Evolutionary conservation across 2,888 invertebrate species (phyloP), one percentile per base, ranked within the genome.

Genomic region (Helleia helle): DNA sequence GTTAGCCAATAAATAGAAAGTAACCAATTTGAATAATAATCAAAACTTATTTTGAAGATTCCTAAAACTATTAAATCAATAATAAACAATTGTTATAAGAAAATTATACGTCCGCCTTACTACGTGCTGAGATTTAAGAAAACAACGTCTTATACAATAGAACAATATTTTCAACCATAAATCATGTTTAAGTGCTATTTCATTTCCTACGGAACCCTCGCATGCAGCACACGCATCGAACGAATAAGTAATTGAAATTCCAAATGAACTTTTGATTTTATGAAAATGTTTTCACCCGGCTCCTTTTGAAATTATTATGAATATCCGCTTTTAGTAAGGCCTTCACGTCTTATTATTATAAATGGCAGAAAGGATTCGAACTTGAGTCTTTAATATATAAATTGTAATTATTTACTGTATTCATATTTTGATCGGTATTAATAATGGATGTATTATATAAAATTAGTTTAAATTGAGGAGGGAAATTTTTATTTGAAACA

Each of bases 161-260:
- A 73, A 77, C 54, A 75, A 71, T 71, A 83, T 81, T 80, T 76
- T 74, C 67, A 55, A 57, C 52, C 67, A 71, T 84, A 84, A 84
- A 84, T 84, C 84, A 83, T 53, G 61, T 76, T 76, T 77, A 84
- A 83, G 80, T 79, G 71, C 79, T 80, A 73, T 84, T 84, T 83
- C 83, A 84, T 84, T 84, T 84, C 84, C 84, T 77, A 60, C 52
- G 54, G 65, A 56, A 61, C 63, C 65, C 71, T 61, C 64, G 65
- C 63, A 68, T 68, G 68, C 71, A 69, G 74, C 72, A 73, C 79
- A 80, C 75, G 80, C 80, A 72, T 80, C 71, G 73, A 66, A 71
- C 77, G 77, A 80, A 74, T 75, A 77, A 80, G 75, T 83, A 84
- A 84, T 84, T 84, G 83, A 83, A 83, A 80, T 80, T 72, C 71